These are phyloP conservation scores for Hystrix brachyura DNA, from an alignment of 2,113 vertebrate species.

Conservation along the genomic window DNA sequence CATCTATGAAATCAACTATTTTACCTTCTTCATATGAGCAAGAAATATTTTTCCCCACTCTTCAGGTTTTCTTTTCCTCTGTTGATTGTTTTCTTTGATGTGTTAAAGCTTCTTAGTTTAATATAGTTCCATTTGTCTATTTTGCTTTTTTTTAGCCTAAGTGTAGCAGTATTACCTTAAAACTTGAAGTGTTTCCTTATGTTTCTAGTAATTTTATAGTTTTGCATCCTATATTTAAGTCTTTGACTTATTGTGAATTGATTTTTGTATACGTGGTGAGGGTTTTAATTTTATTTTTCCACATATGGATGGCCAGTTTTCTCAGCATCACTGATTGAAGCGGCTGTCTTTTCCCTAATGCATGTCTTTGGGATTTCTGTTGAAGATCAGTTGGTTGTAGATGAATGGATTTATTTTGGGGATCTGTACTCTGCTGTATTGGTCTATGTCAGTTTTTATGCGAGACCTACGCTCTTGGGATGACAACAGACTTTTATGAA, in stretches of 20 bases:
- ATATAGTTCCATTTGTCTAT: not conserved
- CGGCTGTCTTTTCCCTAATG: not conserved
- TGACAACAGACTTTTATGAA: not conserved
- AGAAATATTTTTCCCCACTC: not conserved
- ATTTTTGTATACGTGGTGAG: not conserved
- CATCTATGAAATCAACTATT: not conserved
- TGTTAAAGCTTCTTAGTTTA: not conserved
- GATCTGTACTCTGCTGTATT: not conserved
- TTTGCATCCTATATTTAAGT: not conserved
- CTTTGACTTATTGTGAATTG: not conserved
- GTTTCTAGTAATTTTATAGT: not conserved
- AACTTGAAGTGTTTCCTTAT: not conserved
- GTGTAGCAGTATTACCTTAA: not conserved
- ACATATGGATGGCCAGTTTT: not conserved
- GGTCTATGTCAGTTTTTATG: not conserved
- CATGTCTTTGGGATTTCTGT: not conserved
- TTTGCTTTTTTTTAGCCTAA: not conserved
- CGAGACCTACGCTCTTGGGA: not conserved
- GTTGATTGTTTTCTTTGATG: not conserved
- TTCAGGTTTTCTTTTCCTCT: not conserved
- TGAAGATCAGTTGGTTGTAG: not conserved
- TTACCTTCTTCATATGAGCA: not conserved
- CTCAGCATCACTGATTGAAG: not conserved
- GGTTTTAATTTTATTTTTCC: not conserved
- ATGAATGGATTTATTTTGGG: not conserved